Conservation (phyloP, 2,113 vertebrate species). For the Apistogramma diplotaenia region DNA sequence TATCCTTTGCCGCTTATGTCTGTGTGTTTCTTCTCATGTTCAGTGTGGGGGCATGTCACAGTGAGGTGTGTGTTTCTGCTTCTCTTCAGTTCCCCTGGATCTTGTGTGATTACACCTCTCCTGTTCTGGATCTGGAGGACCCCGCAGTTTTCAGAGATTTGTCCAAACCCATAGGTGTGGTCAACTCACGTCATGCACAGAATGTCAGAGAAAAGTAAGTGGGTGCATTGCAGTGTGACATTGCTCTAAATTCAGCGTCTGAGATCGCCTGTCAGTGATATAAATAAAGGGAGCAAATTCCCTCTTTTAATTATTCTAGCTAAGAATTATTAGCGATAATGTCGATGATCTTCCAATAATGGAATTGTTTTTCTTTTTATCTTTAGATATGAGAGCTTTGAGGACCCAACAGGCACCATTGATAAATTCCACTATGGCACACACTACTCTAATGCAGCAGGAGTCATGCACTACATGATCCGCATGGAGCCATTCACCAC, state of each 20-base stretch:
- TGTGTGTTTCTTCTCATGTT: neutral
- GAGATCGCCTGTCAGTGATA: neutral
- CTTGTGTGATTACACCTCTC: conserved; percentile 88
- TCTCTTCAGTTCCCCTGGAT: conserved; percentile 91
- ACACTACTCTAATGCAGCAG: conserved; percentile 97
- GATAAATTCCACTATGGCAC: conserved; percentile 99
- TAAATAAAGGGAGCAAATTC: too few species aligned
- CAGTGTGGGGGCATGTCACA: neutral
- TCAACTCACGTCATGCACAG: conserved; percentile 90
- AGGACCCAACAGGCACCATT: conserved; percentile 90
- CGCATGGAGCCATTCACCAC: conserved; percentile 95
- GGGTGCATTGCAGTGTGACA: neutral
- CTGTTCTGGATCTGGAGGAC: conserved; percentile 86
- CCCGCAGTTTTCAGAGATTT: conserved; percentile 89
- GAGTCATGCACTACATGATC: conserved; percentile 99
- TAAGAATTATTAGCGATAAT: neutral
- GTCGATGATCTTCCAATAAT: neutral
- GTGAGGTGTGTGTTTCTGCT: neutral
- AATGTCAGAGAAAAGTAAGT: conserved; percentile 92
- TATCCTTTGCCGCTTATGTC: neutral
- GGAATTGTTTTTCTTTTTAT: neutral
- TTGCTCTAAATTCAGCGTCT: neutral
- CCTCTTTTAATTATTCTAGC: too few species aligned
- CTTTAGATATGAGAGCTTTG: conserved; percentile 93
- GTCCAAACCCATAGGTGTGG: conserved; percentile 95